These are phyloP conservation scores for Cataglyphis altisquamis DNA, from an alignment of 2,888 invertebrate species.

Conservation along the genomic window DNA sequence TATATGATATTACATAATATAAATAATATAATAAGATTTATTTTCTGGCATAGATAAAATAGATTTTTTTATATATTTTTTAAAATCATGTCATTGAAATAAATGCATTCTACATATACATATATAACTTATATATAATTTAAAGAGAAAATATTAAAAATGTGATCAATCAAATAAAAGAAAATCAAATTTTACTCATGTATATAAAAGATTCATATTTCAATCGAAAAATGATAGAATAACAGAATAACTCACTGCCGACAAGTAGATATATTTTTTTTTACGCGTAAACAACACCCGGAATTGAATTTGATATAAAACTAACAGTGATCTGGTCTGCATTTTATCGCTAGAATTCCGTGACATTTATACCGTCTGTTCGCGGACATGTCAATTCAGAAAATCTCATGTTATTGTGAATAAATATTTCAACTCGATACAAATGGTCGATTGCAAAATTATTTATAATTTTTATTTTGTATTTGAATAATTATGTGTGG, in stretches of 20 bases:
- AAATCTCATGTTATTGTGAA: slow-evolving; percentile 18
- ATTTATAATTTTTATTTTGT: neutral
- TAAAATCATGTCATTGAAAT: neutral
- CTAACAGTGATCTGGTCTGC: neutral
- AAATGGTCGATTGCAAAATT: neutral
- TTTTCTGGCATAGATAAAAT: neutral
- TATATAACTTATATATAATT: slow-evolving; percentile 7
- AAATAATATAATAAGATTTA: neutral
- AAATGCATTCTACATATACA: neutral
- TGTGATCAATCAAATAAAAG: neutral
- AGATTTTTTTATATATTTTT: neutral
- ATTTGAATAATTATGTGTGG: neutral
- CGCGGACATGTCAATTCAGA: neutral
- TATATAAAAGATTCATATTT: slow-evolving; percentile 1
- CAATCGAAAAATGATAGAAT: slow-evolving; percentile 2
- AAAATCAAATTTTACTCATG: neutral
- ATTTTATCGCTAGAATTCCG: slow-evolving; percentile 7
- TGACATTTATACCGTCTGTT: neutral
- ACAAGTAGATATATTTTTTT: neutral
- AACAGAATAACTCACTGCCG: neutral
- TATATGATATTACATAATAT: neutral
- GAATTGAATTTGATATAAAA: slow-evolving; percentile 36
- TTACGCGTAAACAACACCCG: neutral
- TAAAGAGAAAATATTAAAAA: neutral
- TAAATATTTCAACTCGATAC: slow-evolving; percentile 22